Evolutionary conservation across 2,113 vertebrate species (phyloP), one percentile per base, ranked within the genome.

Genomic region (Solea solea): DNA sequence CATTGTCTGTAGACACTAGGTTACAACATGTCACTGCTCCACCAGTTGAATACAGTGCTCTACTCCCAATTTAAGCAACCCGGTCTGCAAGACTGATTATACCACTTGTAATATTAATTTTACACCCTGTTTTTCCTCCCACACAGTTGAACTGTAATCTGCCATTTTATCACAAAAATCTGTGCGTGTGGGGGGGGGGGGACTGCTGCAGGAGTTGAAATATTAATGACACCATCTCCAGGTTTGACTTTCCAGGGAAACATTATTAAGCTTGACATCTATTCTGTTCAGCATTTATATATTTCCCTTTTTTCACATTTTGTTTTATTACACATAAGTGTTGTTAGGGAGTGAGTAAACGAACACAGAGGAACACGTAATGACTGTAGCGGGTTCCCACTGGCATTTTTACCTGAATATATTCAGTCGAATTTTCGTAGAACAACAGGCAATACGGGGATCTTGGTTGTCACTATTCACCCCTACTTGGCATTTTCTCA

Each of bases 1-100:
- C 64, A 27, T 12, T 41, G 15, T 49, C 52, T 25, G 15, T 41
- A 6, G 28, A 34, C 42, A 50, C 49, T 40, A 52, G 28, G 9
- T 40, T 45, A 16, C 27, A 34, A 55, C 7, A 11, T 57, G n/a
- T 34, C 8, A 7, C n/a, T 34, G 12, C 14, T 40, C 15, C 44
- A 51, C 55, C 63, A 69, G 50, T 62, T 57, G 54, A 74, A 64
- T 49, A 13, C 6, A 0, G 9, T 45, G 49, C 56, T 25, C 13
- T 34, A 51, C 12, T 48, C 12, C 21, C 28, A 46, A 63, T 68
- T 45, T 42, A 16, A 55, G 52, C 25, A 54, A 8, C 12, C 42
- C 66, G 51, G 8, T 34, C 28, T 44, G 41, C 42, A 40, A 64
- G 41, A 49, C 21, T 62, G 51, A 48, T 42, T 45, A 46, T 34